These are phyloP conservation scores for Notarius lentiginosus DNA, from an alignment of 2,113 vertebrate genomes.

Conservation along the genomic window DNA sequence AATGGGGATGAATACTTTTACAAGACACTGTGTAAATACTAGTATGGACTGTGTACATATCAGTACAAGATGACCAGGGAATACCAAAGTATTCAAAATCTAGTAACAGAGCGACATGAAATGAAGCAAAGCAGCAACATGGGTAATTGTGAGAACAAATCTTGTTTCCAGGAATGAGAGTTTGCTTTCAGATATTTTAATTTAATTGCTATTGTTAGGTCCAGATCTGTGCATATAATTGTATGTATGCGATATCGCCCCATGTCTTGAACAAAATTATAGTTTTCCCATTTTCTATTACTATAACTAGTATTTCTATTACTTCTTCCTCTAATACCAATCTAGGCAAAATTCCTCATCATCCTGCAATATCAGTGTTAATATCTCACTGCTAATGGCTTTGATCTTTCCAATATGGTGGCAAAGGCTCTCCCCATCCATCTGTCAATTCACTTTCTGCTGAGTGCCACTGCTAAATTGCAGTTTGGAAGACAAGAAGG, in stretches of 20 bases:
- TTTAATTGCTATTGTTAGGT: conserved; percentile 57
- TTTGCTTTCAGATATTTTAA: conserved; percentile 53
- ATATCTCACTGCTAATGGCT: conserved; percentile 42
- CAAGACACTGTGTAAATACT: too few species aligned
- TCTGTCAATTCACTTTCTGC: conserved; percentile 81
- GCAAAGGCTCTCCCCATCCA: conserved; percentile 78
- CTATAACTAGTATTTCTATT: conserved; percentile 36
- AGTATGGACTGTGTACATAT: neutral
- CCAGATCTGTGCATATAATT: neutral
- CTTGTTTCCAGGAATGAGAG: neutral
- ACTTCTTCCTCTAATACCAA: conserved; percentile 29
- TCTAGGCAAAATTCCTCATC: conserved; percentile 38
- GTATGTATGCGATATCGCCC: neutral
- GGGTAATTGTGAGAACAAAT: neutral
- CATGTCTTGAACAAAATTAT: conserved; percentile 32
- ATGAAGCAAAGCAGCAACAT: neutral
- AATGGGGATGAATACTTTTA: too few species aligned
- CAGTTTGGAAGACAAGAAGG: conserved; percentile 87
- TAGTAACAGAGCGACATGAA: neutral
- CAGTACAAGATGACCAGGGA: neutral
- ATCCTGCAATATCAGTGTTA: conserved; percentile 39
- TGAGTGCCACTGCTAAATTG: conserved; percentile 85
- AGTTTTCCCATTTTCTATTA: conserved; percentile 14
- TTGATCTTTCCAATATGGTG: conserved; percentile 69
- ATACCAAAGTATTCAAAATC: neutral